Evolutionary conservation across 1,140 invertebrate species (phyloP), one percentile per base, ranked within the genome.

Genomic region (Nylanderia fulva): DNA sequence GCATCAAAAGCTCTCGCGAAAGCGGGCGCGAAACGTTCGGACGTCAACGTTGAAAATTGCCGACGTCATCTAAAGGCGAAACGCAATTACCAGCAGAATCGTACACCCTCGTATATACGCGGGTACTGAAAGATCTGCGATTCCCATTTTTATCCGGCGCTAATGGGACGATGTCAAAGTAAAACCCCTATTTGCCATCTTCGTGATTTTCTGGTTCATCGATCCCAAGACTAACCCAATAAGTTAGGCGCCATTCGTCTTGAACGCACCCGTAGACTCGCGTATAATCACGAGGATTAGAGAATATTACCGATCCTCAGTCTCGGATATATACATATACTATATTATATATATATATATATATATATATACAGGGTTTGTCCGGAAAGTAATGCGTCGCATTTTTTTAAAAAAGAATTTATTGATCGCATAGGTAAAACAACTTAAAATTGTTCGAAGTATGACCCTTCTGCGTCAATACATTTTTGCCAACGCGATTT

Each of bases 71-170:
- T 69, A 60, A 86, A 58, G 45, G 86, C 74, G 77, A 48, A 86
- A 86, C 77, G 87, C 85, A 89, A 90, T 90, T 89, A 90, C 75
- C 69, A 64, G 36, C 60, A 84, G 80, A 89, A 86, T 89, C 77
- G 58, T 56, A 71, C 58, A 58, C 54, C 63, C 58, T 89, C 58
- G 76, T 74, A 52, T 60, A 45, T 48, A 69, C 76, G 87, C 75
- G 76, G 86, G 75, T 56, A 82, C 76, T 58, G 60, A 85, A 54
- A 85, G 87, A 82, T 90, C 68, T 76, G 72, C 58, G 58, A 84
- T 89, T 88, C 74, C 82, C 76, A 82, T 87, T 90, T 90, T 89
- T 86, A 86, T 85, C 54, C 58, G 42, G 77, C 58, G 77, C 56
- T 54, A 86, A 82, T 82, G 77, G 77, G 77, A 56, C 77, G 88